Evolutionary conservation across 2,797 vertebrate species (phyloP), one percentile per base, ranked within the genome.

Genomic region (Muraenolepis orangiensis): DNA sequence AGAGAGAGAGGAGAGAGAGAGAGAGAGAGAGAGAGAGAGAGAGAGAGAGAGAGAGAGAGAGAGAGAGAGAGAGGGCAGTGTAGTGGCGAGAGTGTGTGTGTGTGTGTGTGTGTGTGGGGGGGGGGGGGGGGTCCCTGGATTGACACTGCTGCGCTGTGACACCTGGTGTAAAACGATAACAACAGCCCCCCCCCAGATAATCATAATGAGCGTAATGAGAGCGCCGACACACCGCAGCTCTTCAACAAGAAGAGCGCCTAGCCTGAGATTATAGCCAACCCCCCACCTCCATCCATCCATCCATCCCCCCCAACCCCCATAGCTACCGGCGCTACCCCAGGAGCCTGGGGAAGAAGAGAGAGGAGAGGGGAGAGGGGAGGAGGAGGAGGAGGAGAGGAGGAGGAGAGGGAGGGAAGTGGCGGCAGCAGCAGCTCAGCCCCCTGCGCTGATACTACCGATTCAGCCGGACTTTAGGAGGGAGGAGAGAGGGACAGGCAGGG

Each of bases 101-200:
- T 51, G 46, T 51, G 46, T 51, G 46, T n/a, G 46, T 51, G 46
- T n/a, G 40, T 40, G 38, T 40, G 34, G 69, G 34, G 32, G 32
- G 69, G 20, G 23, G 8, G 34, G 78, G 26, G 61, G 57, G 72
- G 3, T 42, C 69, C 51, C 16, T 51, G 51, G 20, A 30, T 38
- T 34, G 32, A 34, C 69, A 23, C 31, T 34, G 84, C 61, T 23
- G 78, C 76, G 72, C 75, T 80, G 78, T 92, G 92, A 92, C 91
- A 90, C 90, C 91, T 91, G 92, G 91, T 91, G 92, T 85, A 90
- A 61, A 92, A 92, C 86, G 91, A 93, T 91, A 93, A 92, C 89
- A 90, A 85, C 85, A 79, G 88, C 85, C 82, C 57, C 83, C 83
- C 82, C 57, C 83, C 83, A 82, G 79, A 84, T 92, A 89, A 92